phyloP scores from a whole-genome alignment of 2,113 vertebrate genomes.

The Myiozetetes cayanensis region DNA sequence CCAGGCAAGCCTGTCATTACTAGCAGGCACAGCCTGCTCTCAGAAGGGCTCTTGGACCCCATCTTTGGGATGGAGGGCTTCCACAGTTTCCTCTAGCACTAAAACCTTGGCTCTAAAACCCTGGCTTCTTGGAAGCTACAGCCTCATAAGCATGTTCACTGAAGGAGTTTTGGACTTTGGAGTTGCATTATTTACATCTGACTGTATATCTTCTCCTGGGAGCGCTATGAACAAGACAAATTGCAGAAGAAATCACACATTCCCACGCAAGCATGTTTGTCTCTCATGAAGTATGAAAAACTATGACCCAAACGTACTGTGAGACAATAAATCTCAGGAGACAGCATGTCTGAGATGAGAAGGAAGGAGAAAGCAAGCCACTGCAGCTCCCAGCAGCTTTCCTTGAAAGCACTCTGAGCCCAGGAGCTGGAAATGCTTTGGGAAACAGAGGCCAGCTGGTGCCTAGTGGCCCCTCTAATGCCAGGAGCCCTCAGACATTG shows the following conservation, averaged over 20 bases:
- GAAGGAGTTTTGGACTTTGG: not conserved
- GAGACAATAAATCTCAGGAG: not conserved
- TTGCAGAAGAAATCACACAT: not conserved
- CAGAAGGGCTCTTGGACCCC: not conserved
- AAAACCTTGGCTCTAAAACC: not conserved
- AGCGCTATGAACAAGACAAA: not conserved
- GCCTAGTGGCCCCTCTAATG: not conserved
- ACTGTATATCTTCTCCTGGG: not conserved
- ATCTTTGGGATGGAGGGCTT: not conserved
- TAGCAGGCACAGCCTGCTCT: not conserved
- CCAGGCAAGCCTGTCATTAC: not conserved
- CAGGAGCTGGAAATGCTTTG: not conserved
- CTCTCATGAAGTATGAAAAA: not conserved
- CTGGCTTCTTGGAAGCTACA: not conserved
- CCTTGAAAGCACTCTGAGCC: not conserved
- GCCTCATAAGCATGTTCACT: not conserved
- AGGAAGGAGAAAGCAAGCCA: not conserved
- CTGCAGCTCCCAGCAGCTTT: not conserved
- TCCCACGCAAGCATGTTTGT: not conserved
- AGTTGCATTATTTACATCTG: not conserved
- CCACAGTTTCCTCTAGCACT: not conserved
- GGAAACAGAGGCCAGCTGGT: not conserved
- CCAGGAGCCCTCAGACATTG: not conserved
- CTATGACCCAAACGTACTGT: not conserved
- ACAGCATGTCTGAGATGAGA: not conserved